These are phyloP conservation scores for Epizoanthus fatuus DNA, from an alignment of 92 coral and sea anemone genomes.

Conservation along the genomic window DNA sequence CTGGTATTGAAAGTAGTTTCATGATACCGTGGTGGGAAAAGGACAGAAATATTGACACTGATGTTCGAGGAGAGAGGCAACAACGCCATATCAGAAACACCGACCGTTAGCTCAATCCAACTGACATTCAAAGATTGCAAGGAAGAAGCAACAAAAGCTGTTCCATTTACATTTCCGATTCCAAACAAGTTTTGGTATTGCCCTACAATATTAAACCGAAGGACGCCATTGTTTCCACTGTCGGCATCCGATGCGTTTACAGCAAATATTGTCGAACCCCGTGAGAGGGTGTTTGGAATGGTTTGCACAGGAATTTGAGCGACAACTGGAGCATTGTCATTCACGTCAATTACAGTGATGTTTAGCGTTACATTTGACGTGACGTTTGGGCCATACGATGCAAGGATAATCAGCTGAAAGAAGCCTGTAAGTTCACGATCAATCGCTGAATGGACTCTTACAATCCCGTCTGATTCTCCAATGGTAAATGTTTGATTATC, in stretches of 20 bases:
- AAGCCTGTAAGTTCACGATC: constrained; percentile 51
- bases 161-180: constrained; percentile 49
- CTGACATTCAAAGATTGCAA: constrained; percentile 47
- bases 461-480: constrained; percentile 24
- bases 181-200: constrained; percentile 17
- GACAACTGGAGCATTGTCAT: constrained; percentile 62
- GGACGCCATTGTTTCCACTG: constrained; percentile 31
- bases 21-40: constrained; percentile 14
- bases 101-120: constrained; percentile 15
- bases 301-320: constrained; percentile 16
- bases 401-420: constrained; percentile 42
- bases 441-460: constrained; percentile 25
- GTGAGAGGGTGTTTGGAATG: constrained; percentile 53
- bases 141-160: constrained; percentile 35
- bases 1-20: neutral
- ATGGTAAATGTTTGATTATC: constrained; percentile 38
- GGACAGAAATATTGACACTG: constrained; percentile 46
- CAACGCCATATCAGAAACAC: constrained; percentile 38
- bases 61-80: constrained; percentile 39
- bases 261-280: constrained; percentile 40
- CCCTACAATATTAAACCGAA: constrained; percentile 3
- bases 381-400: constrained; percentile 63
- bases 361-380: constrained; percentile 64
- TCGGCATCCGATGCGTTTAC: constrained; percentile 66
- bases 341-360: constrained; percentile 55